Evolutionary conservation across 2,113 vertebrate genomes (phyloP).

Genomic region (Oxygymnocypris stewartii): DNA sequence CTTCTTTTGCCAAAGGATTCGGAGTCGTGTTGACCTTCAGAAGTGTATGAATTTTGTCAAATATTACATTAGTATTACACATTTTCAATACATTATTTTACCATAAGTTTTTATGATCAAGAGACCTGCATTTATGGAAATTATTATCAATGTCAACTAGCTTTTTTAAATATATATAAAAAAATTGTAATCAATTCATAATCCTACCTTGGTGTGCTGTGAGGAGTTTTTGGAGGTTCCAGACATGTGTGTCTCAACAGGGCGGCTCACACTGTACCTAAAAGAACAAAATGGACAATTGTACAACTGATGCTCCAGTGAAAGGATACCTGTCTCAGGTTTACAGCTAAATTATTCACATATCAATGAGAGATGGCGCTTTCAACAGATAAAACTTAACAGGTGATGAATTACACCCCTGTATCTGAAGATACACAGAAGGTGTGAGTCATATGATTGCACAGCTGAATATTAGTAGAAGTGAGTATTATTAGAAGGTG

Average conservation of each 20-base stretch:
- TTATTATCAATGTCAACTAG: neutral
- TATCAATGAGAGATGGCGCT: neutral
- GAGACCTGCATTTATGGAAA: neutral
- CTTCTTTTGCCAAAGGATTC: slow-evolving; percentile 96
- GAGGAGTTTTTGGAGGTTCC: slow-evolving; percentile 81
- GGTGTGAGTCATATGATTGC: neutral
- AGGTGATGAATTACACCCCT: neutral
- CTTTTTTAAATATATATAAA: neutral
- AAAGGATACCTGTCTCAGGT: neutral
- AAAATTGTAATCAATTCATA: neutral
- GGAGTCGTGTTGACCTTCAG: slow-evolving; percentile 83
- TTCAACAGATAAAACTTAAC: neutral
- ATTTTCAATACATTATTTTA: neutral
- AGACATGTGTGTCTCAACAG: slow-evolving; percentile 89
- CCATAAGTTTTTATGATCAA: neutral
- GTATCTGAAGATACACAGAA: neutral
- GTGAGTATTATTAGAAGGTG: neutral
- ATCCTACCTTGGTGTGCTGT: slow-evolving; percentile 83
- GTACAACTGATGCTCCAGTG: neutral
- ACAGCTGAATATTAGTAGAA: neutral
- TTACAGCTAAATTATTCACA: slow-evolving; percentile 28
- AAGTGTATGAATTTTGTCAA: slow-evolving; percentile 39
- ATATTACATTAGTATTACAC: neutral
- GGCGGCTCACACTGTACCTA: slow-evolving; percentile 91
- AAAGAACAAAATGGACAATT: neutral